Percentiles rank a stretch among this genome's conserved stretches.
phyloP scores from a whole-genome alignment of 2,113 vertebrate species.

The Eidolon helvum region DNA sequence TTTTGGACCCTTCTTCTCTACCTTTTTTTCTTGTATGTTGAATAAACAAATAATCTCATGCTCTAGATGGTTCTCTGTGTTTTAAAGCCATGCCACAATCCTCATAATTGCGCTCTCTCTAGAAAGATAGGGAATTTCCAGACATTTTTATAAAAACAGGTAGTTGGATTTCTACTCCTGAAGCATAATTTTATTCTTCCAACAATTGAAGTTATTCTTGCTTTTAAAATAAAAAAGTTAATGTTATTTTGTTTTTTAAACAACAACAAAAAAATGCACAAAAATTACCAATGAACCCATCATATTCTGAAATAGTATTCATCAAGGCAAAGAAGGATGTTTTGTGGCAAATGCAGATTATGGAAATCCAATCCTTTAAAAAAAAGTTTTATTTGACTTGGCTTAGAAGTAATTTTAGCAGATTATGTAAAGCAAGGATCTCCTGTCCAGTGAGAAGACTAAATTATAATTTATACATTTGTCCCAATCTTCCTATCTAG shows the following conservation, averaged over 20 bases:
- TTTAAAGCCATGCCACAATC: neutral
- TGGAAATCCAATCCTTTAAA: neutral
- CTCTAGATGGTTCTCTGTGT: neutral
- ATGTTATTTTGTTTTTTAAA: conserved; percentile 14
- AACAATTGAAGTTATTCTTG: neutral
- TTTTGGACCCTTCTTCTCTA: neutral
- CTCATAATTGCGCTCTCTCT: neutral
- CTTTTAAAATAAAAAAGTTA: neutral
- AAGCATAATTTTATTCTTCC: neutral
- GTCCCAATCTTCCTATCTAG: neutral
- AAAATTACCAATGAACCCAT: neutral
- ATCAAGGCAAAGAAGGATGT: neutral
- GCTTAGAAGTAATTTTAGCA: conserved; percentile 12
- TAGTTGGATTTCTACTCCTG: neutral
- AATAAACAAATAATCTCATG: neutral
- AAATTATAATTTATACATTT: neutral
- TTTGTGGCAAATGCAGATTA: neutral
- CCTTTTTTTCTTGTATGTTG: neutral
- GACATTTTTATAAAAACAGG: conserved; percentile 9
- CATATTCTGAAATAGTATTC: conserved; percentile 2
- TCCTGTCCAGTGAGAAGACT: neutral
- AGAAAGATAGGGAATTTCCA: neutral
- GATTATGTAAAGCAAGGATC: neutral
- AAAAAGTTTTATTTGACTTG: neutral
- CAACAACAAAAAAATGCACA: neutral